Conservation (phyloP, 2,113 vertebrate genomes). For the Archocentrus centrarchus region DNA sequence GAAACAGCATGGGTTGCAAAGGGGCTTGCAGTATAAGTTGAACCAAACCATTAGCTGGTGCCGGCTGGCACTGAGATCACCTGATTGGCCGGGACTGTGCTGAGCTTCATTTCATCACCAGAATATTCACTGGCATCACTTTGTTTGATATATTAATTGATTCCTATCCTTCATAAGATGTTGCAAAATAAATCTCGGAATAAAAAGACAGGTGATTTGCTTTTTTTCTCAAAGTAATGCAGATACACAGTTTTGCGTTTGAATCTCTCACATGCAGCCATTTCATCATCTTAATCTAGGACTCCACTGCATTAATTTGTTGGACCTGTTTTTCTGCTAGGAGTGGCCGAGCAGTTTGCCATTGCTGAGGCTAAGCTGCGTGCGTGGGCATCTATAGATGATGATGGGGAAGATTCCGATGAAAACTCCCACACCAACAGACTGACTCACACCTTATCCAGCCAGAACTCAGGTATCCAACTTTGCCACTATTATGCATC, state of each 20-base stretch:
- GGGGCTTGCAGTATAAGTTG: background rate
- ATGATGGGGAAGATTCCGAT: conserved; percentile 89
- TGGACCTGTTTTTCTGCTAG: conserved; percentile 62
- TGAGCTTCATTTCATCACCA: too few species aligned
- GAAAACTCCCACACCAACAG: conserved; percentile 85
- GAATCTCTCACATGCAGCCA: background rate
- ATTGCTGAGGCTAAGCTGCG: conserved; percentile 96
- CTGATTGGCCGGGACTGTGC: too few species aligned
- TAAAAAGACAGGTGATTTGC: background rate
- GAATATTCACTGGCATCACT: background rate
- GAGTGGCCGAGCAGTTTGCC: conserved; percentile 95
- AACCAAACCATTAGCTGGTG: background rate
- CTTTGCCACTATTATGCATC: background rate
- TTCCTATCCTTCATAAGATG: background rate
- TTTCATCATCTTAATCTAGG: background rate
- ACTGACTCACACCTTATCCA: conserved; percentile 40
- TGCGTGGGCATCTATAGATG: conserved; percentile 94
- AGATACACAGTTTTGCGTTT: background rate
- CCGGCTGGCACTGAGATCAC: too few species aligned
- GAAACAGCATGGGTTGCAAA: background rate
- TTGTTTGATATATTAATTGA: background rate
- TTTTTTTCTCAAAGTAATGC: background rate
- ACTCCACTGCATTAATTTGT: background rate
- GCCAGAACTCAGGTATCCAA: conserved; percentile 72
- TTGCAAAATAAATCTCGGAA: background rate